Percentiles rank a stretch among this genome's conserved stretches.
These are phyloP conservation scores for Parochlus steinenii DNA, from an alignment of 2,888 invertebrate species.

Conservation along the genomic window DNA sequence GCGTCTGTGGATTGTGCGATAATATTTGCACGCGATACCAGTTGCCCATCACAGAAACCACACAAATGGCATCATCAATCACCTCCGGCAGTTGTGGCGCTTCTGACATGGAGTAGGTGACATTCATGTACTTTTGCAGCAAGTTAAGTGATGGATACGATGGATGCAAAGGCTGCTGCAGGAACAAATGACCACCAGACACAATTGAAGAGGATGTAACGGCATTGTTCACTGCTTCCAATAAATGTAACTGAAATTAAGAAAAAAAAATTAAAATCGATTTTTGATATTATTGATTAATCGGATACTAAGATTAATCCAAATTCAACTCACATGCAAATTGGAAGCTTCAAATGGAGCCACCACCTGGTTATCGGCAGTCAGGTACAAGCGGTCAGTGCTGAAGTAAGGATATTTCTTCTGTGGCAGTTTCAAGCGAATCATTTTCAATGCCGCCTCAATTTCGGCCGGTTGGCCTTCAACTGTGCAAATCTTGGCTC, in stretches of 20 bases:
- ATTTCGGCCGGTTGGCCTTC: slow-evolving; percentile 67
- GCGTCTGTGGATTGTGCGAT: slow-evolving; percentile 45
- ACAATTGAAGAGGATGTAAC: slow-evolving; percentile 77
- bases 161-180: slow-evolving; percentile 92
- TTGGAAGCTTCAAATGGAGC: slow-evolving; percentile 25
- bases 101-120: slow-evolving; percentile 59
- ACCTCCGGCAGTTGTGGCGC: slow-evolving; percentile 62
- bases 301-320: slow-evolving; percentile 9
- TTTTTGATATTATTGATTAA: too few relatives aligned
- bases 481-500: slow-evolving; percentile 72
- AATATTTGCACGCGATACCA: slow-evolving; percentile 86
- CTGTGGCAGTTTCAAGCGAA: slow-evolving; percentile 69
- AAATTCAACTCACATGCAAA: slow-evolving; percentile 29
- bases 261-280: slow-evolving; percentile 17
- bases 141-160: slow-evolving; percentile 70
- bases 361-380: slow-evolving; percentile 16
- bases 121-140: slow-evolving; percentile 66
- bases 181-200: slow-evolving; percentile 76
- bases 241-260: slow-evolving; percentile 53
- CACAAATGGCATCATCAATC: slow-evolving; percentile 71
- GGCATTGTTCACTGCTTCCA: slow-evolving; percentile 87
- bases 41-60: slow-evolving; percentile 53
- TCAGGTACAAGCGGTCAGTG: slow-evolving; percentile 33
- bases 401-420: slow-evolving; percentile 67
- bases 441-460: slow-evolving; percentile 64